phyloP scores from a whole-genome alignment of 2,113 vertebrate species.

The Oreochromis spilurus region DNA sequence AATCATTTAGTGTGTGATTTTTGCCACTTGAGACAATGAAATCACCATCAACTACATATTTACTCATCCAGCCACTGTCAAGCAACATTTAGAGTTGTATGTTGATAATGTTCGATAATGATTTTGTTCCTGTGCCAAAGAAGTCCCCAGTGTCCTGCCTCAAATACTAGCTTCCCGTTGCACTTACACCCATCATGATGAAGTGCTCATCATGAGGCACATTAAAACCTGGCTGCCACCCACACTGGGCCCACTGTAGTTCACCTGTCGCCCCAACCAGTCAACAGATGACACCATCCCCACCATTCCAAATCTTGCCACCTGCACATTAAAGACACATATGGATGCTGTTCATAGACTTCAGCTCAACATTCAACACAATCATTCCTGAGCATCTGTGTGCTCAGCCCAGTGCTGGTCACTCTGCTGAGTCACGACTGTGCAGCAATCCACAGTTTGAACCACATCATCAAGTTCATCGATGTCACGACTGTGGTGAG shows the following conservation, averaged over 20 bases:
- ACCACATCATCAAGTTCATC: not conserved
- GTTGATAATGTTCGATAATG: not conserved
- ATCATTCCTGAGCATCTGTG: not conserved
- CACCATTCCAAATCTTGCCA: not conserved
- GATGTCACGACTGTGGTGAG: not conserved
- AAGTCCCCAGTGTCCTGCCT: not conserved
- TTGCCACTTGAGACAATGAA: not conserved
- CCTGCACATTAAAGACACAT: not conserved
- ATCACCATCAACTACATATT: not conserved
- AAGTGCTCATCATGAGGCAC: not conserved
- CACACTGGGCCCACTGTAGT: not conserved
- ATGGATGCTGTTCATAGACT: not conserved
- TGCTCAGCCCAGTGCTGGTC: not conserved
- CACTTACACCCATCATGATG: not conserved
- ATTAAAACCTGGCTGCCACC: not conserved
- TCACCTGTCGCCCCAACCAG: not conserved
- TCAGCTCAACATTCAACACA: not conserved
- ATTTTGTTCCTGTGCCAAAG: not conserved
- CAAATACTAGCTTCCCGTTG: not conserved
- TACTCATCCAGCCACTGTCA: not conserved
- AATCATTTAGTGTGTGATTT: not conserved
- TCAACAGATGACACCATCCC: not conserved
- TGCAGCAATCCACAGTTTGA: not conserved
- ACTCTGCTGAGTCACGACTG: not conserved
- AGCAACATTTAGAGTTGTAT: not conserved